These are phyloP conservation scores for Physella acuta DNA, from an alignment of 1,140 invertebrate species.

Conservation along the genomic window DNA sequence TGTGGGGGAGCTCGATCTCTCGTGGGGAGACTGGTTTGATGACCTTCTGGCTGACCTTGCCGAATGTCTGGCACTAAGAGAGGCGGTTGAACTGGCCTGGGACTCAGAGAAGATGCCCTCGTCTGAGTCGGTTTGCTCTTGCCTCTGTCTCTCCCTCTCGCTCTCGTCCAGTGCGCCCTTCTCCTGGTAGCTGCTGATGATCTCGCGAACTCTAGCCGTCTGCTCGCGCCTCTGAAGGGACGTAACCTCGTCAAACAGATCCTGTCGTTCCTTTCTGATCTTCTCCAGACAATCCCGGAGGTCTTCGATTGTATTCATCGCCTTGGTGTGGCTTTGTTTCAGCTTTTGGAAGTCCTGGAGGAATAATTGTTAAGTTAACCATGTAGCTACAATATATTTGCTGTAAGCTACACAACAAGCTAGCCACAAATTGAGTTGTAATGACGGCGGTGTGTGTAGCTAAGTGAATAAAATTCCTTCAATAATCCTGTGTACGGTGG, in stretches of 20 bases:
- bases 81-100: not conserved
- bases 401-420: not conserved
- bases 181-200: constrained; percentile 22
- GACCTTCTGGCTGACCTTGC: constrained; percentile 7
- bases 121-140: not conserved
- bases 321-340: constrained; percentile 40
- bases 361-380: not conserved
- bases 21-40: constrained; percentile 14
- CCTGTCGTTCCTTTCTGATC: constrained; percentile 41
- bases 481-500: not conserved
- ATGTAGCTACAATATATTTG: not conserved
- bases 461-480: not conserved
- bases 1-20: constrained; percentile 13
- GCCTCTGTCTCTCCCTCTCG: constrained; percentile 11
- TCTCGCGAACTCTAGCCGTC: constrained; percentile 11
- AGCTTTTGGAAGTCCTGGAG: constrained; percentile 44
- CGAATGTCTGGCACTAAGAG: constrained; percentile 11
- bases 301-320: constrained; percentile 43
- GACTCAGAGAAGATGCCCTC: constrained; percentile 2
- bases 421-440: not conserved
- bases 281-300: constrained; percentile 43
- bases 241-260: constrained; percentile 42
- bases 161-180: constrained; percentile 26
- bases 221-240: constrained; percentile 8
- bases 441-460: not conserved